Base-by-base conservation (phyloP, 2,797 vertebrate species). In the Xiphophorus birchmanni region DNA sequence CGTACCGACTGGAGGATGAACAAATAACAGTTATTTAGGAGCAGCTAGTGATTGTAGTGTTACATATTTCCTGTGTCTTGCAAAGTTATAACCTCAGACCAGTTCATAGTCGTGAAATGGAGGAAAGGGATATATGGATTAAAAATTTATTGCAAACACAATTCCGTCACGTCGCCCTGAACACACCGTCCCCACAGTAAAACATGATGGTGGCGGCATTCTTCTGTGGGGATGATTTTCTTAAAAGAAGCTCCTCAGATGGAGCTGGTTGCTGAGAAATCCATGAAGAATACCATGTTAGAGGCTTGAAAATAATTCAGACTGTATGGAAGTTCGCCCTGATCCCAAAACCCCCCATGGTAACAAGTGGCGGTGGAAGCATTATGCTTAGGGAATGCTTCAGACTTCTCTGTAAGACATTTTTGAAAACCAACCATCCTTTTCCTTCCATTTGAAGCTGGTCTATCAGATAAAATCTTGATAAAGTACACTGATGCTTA, bases 1-100 rank as follows among this genome's bases (percentile, higher is more conserved):
- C 23, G 97, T 95, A 78, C 95, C 95, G 85, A 97, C 98, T 99
- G 65, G 52, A 11, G 42, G 10, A 76, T 0, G 0, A 72, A 74
- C 2, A 12, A 37, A 32, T 69, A 32, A 32, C n/a, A 47, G 8
- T 50, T 3, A 58, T 35, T 45, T 13, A 37, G 7, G 18, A 40
- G 35, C 13, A 69, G 15, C 35, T 42, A 17, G 23, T 26, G 52
- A 48, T 12, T 50, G 21, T 17, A 18, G 18, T 3, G 42, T 2
- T 26, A 4, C 26, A 42, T 32, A 50, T 54, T 42, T 69, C 37
- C 29, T 71, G 2, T 29, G 69, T 44, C 40, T 44, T n/a, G 26
- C 23, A 44, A 71, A 44, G 11, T 44, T 44, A 71, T 2, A 42
- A 26, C 67, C 40, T n/a, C 21, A 71, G 42, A 15, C 40, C 26